Evolutionary conservation across 1,140 invertebrate genomes (phyloP).

Genomic region (Drosophila dunni): DNA sequence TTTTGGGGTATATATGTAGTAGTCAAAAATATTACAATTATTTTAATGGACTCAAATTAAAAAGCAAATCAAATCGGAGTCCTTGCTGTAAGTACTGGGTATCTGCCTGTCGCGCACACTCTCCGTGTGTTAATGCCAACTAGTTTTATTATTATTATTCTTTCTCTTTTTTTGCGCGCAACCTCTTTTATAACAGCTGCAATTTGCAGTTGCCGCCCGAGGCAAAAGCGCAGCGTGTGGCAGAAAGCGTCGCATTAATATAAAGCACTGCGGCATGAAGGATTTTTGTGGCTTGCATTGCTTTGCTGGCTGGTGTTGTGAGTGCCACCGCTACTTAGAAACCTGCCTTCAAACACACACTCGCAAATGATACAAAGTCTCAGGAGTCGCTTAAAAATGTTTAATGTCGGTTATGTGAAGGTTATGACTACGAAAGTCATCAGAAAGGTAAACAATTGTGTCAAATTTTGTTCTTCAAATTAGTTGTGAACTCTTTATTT

Average conservation of each 20-base stretch:
- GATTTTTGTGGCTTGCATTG: slow-evolving; percentile 59
- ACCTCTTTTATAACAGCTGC: slow-evolving; percentile 69
- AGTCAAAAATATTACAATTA: not conserved
- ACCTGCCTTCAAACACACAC: slow-evolving; percentile 13
- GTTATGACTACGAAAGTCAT: slow-evolving; percentile 32
- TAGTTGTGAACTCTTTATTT: too few species aligned
- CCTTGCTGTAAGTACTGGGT: not conserved
- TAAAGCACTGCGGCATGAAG: slow-evolving; percentile 77
- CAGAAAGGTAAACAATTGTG: not conserved
- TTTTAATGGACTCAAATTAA: too few species aligned
- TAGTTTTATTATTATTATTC: slow-evolving; percentile 47
- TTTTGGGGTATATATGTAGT: slow-evolving; percentile 4
- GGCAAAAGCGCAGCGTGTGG: slow-evolving; percentile 54
- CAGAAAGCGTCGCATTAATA: slow-evolving; percentile 62
- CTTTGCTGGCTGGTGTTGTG: slow-evolving; percentile 22
- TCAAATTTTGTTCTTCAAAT: too few species aligned
- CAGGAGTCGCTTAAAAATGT: slow-evolving; percentile 7
- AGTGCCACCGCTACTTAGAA: slow-evolving; percentile 44
- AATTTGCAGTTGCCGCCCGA: slow-evolving; percentile 71
- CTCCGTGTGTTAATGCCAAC: not conserved
- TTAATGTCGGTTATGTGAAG: slow-evolving; percentile 42
- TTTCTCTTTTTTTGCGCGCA: slow-evolving; percentile 27
- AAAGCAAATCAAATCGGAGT: not conserved
- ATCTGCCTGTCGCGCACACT: not conserved
- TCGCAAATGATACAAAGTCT: slow-evolving; percentile 10